A percentile compares a stretch with the other conserved stretches of the same genome.
Evolutionary conservation across 1,140 invertebrate species (phyloP).

Genomic region (Neuroterus valhalla): DNA sequence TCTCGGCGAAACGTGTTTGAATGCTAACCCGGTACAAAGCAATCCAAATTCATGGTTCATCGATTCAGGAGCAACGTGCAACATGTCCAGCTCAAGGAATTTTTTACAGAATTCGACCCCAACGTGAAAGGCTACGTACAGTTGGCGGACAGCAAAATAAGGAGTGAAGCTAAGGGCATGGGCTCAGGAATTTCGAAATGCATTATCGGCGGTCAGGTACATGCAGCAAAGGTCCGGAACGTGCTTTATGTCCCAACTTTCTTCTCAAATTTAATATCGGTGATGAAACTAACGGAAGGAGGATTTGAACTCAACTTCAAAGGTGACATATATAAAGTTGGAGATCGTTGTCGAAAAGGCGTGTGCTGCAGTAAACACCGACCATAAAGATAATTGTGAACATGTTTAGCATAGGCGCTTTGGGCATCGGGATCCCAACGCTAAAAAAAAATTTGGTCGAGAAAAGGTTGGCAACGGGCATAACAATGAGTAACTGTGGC

Average conservation of each 20-base stretch:
- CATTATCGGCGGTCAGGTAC: background rate
- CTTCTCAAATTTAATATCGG: constrained; percentile 22
- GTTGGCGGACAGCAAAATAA: no score
- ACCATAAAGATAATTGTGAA: background rate
- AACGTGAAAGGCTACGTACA: constrained; percentile 16
- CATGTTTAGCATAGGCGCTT: constrained; percentile 22
- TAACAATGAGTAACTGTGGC: no score
- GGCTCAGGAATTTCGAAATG: no score
- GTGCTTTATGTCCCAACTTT: constrained; percentile 23
- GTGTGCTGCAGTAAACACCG: background rate
- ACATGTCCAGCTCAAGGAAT: constrained; percentile 31
- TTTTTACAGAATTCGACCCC: constrained; percentile 26
- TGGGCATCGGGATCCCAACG: constrained; percentile 35
- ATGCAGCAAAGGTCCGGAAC: constrained; percentile 11
- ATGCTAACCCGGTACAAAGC: background rate
- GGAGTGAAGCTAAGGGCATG: no score
- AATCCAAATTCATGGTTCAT: constrained; percentile 27
- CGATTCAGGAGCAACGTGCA: constrained; percentile 39
- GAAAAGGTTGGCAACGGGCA: constrained; percentile 12
- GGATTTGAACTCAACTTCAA: constrained; percentile 19
- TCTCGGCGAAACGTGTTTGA: background rate
- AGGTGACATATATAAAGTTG: constrained; percentile 12
- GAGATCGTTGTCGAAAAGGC: constrained; percentile 8
- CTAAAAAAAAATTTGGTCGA: background rate
- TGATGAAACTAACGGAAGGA: constrained; percentile 26